Base-by-base conservation (phyloP, 2,888 invertebrate species). In the Slavum lentiscoides region DNA sequence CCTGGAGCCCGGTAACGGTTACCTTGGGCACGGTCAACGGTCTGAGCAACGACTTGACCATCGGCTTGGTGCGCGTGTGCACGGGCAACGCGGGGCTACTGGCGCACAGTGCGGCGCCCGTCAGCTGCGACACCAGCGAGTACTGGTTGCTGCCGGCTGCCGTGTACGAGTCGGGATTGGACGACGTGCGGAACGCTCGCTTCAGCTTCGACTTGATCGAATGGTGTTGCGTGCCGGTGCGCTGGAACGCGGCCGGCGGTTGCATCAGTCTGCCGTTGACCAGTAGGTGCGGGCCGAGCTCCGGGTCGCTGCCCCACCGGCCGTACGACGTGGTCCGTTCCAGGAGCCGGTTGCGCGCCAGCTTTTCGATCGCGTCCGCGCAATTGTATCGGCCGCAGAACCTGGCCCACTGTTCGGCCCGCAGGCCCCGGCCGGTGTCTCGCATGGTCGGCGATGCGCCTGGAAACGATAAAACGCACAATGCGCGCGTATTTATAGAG, bases 381-480 rank as follows among this genome's bases (percentile, higher is more conserved):
- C 91, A 91, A 59, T 90, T 89, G 85, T 91, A 89, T 67, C 92
- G 88, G 17, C 92, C 92, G 85, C 92, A 92, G 85, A 90, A 92
- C 83, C 91, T 87, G 2, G 93, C 92, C 93, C 93, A 93, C 86
- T 93, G 92, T 84, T 91, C 91, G 0, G 93, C 92, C 82, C 91
- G 88, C 67, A 92, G 87, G 19, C 91, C 91, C 70, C 92, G 88
- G 1, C 92, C 91, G 83, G 89, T 88, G 86, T 93, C 93, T 70
- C 91, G 87, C 83, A 91, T 87, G 17, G 90, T 89, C 7, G 92
- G 91, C 85, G 91, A 92, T 17, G 92, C 92, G 83, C 92, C 92
- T 92, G 86, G 8, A 59, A 67, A 21, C 43, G 23, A 61, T 23
- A 72, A 13, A 70, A 15, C 49, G 49, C 13, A 11, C 49, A 13